phyloP scores from a whole-genome alignment of 2,797 vertebrate species.

The Helostoma temminkii region DNA sequence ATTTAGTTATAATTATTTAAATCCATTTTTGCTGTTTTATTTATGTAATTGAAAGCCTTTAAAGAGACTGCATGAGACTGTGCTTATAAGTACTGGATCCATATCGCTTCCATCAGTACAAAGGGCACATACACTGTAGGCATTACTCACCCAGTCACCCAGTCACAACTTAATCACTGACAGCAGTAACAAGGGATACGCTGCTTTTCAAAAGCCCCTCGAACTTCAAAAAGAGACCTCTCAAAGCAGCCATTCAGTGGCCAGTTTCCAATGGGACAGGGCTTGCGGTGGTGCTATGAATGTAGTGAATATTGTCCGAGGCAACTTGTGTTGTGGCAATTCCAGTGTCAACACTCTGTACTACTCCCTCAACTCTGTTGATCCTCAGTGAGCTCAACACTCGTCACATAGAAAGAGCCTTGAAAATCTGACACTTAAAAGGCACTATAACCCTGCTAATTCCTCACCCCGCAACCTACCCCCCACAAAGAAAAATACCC shows the following conservation, averaged over 20 bases:
- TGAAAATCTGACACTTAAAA: slow-evolving; percentile 64
- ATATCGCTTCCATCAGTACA: slow-evolving; percentile 59
- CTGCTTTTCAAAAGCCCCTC: slow-evolving; percentile 63
- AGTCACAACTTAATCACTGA: slow-evolving; percentile 72
- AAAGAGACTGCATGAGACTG: background rate
- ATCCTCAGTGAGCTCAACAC: slow-evolving; percentile 39
- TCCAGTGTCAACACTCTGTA: slow-evolving; percentile 59
- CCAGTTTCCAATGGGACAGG: slow-evolving; percentile 32
- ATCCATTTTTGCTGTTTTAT: background rate
- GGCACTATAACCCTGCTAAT: slow-evolving; percentile 65
- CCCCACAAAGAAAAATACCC: slow-evolving; percentile 26
- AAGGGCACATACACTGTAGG: slow-evolving; percentile 67
- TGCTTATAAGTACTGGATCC: slow-evolving; percentile 8
- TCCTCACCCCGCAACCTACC: slow-evolving; percentile 10
- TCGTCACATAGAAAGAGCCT: slow-evolving; percentile 44
- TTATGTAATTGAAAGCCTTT: background rate
- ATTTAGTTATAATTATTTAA: too few species aligned
- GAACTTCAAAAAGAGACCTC: slow-evolving; percentile 63
- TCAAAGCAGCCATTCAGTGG: slow-evolving; percentile 76
- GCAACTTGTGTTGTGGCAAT: slow-evolving; percentile 66
- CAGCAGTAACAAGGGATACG: slow-evolving; percentile 58
- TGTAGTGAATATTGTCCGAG: slow-evolving; percentile 55
- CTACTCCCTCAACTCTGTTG: slow-evolving; percentile 12
- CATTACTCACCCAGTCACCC: slow-evolving; percentile 51
- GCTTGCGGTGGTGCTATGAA: slow-evolving; percentile 47